Evolutionary conservation across 2,113 vertebrate genomes (phyloP), one percentile per base, ranked within the genome.

Genomic region (Rhinolophus sinicus): DNA sequence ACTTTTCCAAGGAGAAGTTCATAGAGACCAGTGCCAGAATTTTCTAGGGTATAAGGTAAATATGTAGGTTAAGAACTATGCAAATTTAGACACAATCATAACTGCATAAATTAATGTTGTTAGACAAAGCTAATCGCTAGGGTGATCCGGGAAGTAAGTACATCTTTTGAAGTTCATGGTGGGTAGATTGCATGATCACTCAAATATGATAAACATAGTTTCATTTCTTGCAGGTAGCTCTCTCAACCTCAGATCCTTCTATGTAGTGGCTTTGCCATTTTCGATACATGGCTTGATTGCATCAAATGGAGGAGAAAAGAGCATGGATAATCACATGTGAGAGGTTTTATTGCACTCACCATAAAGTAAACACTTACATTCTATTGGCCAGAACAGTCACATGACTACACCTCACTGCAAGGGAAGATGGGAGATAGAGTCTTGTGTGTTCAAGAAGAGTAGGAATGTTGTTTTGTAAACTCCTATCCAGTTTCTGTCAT

Each of bases 51-150:
- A 13, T 30, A 84, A 82, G 38, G 14, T 87, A 70, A 88, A n/a
- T 35, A 89, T 81, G 94, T 75, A 93, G 38, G 65, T 80, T 80
- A 47, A 67, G 35, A 56, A 40, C 28, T 35, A 78, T 40, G 19
- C 30, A 94, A 89, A 52, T 89, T 89, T 50, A 96, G 50, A 72
- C 10, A 88, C 33, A 89, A 75, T 85, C 40, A 76, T 35, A 85
- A 30, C 64, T 85, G 16, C 11, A 62, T 47, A 76, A 88, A 75
- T 75, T 84, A 88, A 80, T 69, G 33, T 70, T 73, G 35, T 76
- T 78, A 67, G 78, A 75, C 40, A 92, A 92, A 92, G 30, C 35
- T 85, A 80, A 54, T 88, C 14, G 52, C 38, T 38, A 92, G 58
- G 47, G 65, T 58, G n/a, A 35, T 72, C n/a, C 47, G 38, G 76